phyloP scores from a whole-genome alignment of 2,888 invertebrate genomes.

The Oscheius sp. region DNA sequence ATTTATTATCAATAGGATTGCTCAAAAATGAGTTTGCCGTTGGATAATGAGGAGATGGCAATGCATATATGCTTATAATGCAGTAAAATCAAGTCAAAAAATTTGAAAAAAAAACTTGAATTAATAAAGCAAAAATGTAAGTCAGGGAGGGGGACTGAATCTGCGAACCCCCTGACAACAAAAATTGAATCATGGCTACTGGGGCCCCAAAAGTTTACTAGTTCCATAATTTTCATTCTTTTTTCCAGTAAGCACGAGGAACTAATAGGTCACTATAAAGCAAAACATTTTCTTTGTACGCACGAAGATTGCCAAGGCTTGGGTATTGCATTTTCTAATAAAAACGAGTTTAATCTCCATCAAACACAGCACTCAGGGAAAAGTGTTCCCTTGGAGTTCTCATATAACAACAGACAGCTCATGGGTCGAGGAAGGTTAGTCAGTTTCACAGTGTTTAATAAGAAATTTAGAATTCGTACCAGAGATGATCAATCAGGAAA shows the following conservation, averaged over 20 bases:
- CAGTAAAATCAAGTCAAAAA: too few species aligned
- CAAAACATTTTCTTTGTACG: constrained; percentile 55
- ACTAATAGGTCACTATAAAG: constrained; percentile 47
- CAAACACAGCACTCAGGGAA: constrained; percentile 26
- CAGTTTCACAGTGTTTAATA: neutral
- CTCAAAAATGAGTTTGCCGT: too few species aligned
- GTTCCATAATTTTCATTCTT: neutral
- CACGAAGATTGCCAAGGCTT: constrained; percentile 53
- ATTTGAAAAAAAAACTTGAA: too few species aligned
- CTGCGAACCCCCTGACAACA: neutral
- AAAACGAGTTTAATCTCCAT: constrained; percentile 63
- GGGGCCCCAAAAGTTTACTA: too few species aligned
- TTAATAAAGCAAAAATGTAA: too few species aligned
- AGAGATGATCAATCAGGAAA: neutral
- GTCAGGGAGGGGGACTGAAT: too few species aligned
- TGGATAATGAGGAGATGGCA: too few species aligned
- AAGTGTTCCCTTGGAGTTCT: constrained; percentile 44
- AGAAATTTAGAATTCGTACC: constrained; percentile 4
- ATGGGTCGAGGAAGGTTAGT: constrained; percentile 6
- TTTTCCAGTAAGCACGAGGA: constrained; percentile 51
- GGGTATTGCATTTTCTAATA: constrained; percentile 64
- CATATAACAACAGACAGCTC: constrained; percentile 34
- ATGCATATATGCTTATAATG: too few species aligned
- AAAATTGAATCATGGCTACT: too few species aligned
- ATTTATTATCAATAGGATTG: too few species aligned